phyloP scores from a whole-genome alignment of 2,797 vertebrate genomes.

The Enteromius unitaeniatus region DNA sequence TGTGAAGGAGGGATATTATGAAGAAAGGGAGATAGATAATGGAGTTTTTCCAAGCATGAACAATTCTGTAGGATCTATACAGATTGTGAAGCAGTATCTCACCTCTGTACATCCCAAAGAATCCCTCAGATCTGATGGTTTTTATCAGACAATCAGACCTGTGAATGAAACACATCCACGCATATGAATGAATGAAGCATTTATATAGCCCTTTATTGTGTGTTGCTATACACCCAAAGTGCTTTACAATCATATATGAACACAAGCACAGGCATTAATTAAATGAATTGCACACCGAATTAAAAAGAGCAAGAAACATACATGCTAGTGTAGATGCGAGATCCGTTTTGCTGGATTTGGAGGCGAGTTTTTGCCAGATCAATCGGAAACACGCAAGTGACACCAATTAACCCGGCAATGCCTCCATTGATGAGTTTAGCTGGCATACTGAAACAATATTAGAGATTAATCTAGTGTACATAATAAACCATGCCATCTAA shows the following conservation, averaged over 20 bases:
- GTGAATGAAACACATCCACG: slow-evolving; percentile 28
- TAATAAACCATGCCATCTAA: not conserved
- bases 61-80: not conserved
- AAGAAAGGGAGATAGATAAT: not conserved
- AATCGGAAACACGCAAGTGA: slow-evolving; percentile 87
- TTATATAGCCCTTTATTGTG: too few relatives aligned
- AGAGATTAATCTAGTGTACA: not conserved
- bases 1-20: not conserved
- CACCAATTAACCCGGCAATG: slow-evolving; percentile 84
- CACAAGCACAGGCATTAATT: not conserved
- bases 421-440: slow-evolving; percentile 89
- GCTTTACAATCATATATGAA: not conserved
- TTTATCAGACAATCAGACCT: slow-evolving; percentile 88
- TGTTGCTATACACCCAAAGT: too few relatives aligned
- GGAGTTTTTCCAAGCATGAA: not conserved
- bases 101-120: slow-evolving; percentile 87
- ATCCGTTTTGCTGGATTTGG: slow-evolving; percentile 86
- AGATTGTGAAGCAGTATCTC: not conserved
- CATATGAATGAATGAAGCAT: not conserved
- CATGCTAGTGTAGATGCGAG: slow-evolving; percentile 83
- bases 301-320: slow-evolving; percentile 65
- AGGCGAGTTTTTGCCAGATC: slow-evolving; percentile 86
- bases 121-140: slow-evolving; percentile 84
- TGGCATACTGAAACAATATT: slow-evolving; percentile 76
- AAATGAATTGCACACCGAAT: not conserved